Base-by-base conservation (phyloP, 1,140 invertebrate species). In the Drosophila grimshawi region DNA sequence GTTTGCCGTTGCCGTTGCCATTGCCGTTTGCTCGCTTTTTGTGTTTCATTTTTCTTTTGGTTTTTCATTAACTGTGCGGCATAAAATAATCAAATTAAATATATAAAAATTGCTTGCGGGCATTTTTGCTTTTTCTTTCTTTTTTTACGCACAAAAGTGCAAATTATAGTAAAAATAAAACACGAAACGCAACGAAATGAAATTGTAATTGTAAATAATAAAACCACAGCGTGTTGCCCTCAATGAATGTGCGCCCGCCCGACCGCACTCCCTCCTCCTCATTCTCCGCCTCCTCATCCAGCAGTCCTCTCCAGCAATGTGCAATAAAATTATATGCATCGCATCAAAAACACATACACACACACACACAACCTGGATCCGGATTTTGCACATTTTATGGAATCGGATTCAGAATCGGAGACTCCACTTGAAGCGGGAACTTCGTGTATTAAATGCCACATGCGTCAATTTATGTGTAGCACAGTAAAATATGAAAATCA, bases 41-140 rank as follows among this genome's bases (percentile, higher is more conserved):
- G 37, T 32, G 62, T 65, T 61, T 72, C 61, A 43, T 55, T 48
- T 41, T 32, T 48, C 32, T 51, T 74, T 59, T 43, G 41, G 69
- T 43, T 76, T 74, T 77, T 79, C 76, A 79, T 79, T 79, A 79
- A 79, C 76, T 79, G 76, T 39, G 73, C 62, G 85, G 76, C 83
- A 89, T 83, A 74, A 89, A 90, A 89, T 89, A 89, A 89, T 89
- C 85, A 90, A 89, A 89, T 89, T 89, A 86, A 78, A 79, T 81
- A 80, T 49, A 76, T 29, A 55, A 78, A 76, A 69, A 76, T 65
- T 57, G 72, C 72, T 81, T 71, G 76, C 67, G 68, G 67, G 65
- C 79, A 80, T 79, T 80, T 85, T 32, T 65, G 52, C 30, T 63
- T 57, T 52, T 46, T 11, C 78, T 55, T 48, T 8, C 39, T 2